phyloP scores from a whole-genome alignment of 1,140 invertebrate species.

The Drosophila virilis region DNA sequence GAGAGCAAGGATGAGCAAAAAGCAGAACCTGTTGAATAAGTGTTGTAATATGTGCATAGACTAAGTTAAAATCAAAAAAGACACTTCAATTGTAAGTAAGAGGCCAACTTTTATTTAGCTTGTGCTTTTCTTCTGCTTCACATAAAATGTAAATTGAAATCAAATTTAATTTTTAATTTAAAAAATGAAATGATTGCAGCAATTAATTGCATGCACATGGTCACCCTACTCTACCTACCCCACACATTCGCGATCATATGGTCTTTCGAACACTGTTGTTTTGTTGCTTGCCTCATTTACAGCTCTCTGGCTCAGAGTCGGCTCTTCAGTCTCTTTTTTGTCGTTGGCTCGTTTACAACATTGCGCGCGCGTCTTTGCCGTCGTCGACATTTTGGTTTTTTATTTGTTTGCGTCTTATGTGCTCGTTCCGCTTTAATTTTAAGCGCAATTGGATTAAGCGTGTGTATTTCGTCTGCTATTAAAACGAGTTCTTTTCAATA shows the following conservation, averaged over 20 bases:
- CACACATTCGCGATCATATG: slow-evolving; percentile 58
- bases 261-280: slow-evolving; percentile 39
- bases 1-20: slow-evolving; percentile 30
- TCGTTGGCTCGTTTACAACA: slow-evolving; percentile 59
- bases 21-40: slow-evolving; percentile 37
- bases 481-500: slow-evolving; percentile 33
- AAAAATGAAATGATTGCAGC: slow-evolving; percentile 21
- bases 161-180: too few species aligned
- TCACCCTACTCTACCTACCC: slow-evolving; percentile 11
- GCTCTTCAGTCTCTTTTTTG: slow-evolving; percentile 60
- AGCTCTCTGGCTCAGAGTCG: slow-evolving; percentile 12
- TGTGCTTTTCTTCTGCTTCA: not conserved
- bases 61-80: slow-evolving; percentile 8
- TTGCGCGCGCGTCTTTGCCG: slow-evolving; percentile 63
- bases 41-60: not conserved
- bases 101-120: not conserved
- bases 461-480: slow-evolving; percentile 28
- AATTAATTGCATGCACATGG: slow-evolving; percentile 1
- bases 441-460: slow-evolving; percentile 39
- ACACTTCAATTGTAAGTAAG: slow-evolving; percentile 12
- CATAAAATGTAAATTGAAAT: not conserved
- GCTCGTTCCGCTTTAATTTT: slow-evolving; percentile 39
- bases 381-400: slow-evolving; percentile 35
- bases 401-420: slow-evolving; percentile 45
- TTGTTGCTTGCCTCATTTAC: slow-evolving; percentile 30